Conservation (phyloP, 2,888 invertebrate species). For the Yponomeuta sedellus region DNA sequence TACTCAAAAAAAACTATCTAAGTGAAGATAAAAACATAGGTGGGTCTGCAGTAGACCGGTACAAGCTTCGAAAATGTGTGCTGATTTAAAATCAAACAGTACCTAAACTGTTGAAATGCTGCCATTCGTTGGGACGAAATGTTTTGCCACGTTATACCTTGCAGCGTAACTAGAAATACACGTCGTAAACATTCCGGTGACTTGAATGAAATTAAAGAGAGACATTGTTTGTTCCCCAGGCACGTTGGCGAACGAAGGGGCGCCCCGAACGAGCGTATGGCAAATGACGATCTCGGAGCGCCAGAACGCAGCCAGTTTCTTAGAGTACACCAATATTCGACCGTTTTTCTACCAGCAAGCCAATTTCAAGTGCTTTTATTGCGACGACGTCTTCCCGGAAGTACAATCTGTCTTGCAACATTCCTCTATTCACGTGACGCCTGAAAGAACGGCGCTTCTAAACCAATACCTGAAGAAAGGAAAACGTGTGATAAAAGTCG, state of each 20-base stretch:
- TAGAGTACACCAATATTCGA: constrained; percentile 55
- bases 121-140: too few species aligned
- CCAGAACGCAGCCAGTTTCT: constrained; percentile 61
- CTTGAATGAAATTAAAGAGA: not conserved
- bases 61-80: too few species aligned
- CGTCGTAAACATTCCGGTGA: not conserved
- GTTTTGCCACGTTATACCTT: too few species aligned
- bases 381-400: constrained; percentile 60
- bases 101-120: too few species aligned
- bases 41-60: too few species aligned
- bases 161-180: too few species aligned
- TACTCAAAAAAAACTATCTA: not conserved
- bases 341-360: constrained; percentile 68
- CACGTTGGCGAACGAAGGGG: constrained; percentile 34
- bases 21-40: too few species aligned
- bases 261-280: constrained; percentile 60
- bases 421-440: constrained; percentile 40
- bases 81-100: too few species aligned
- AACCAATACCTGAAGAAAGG: constrained; percentile 61
- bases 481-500: constrained; percentile 64
- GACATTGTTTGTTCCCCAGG: constrained; percentile 29
- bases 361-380: constrained; percentile 68
- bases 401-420: constrained; percentile 54
- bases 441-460: constrained; percentile 47
- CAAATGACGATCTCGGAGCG: constrained; percentile 68